Percentiles rank a stretch among this genome's conserved stretches.
These are phyloP conservation scores for Chromoteleia sp. DNA, from an alignment of 2,888 invertebrate species.

Conservation along the genomic window DNA sequence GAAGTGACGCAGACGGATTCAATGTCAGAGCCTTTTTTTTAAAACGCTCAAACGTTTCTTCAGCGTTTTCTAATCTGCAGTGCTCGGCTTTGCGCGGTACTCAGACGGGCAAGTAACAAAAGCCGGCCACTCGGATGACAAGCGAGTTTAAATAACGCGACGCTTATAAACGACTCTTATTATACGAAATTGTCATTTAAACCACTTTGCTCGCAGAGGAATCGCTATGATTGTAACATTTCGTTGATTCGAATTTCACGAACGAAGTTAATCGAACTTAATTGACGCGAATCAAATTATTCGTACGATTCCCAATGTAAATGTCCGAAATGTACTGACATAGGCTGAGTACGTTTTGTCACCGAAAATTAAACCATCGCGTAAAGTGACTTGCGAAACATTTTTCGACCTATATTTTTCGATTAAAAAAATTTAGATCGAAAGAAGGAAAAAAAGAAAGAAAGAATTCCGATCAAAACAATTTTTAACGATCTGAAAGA, in stretches of 20 bases:
- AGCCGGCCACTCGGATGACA: constrained; percentile 21
- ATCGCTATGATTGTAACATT: constrained; percentile 35
- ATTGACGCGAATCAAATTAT: constrained; percentile 4
- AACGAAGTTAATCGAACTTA: constrained; percentile 9
- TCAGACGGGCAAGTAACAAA: constrained; percentile 19
- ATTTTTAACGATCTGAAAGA: too few relatives aligned
- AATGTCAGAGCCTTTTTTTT: constrained; percentile 16
- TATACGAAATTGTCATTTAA: constrained; percentile 41
- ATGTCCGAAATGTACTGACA: too few relatives aligned
- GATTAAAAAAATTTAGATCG: too few relatives aligned
- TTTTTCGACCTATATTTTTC: too few relatives aligned
- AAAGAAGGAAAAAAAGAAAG: too few relatives aligned
- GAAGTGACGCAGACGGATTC: constrained; percentile 11
- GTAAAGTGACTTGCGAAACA: too few relatives aligned
- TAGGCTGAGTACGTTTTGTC: too few relatives aligned
- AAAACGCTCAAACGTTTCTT: background rate
- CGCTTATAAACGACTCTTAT: constrained; percentile 36
- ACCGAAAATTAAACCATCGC: too few relatives aligned
- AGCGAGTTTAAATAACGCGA: constrained; percentile 40
- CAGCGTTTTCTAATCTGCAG: background rate
- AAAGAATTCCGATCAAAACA: too few relatives aligned
- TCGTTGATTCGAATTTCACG: constrained; percentile 21
- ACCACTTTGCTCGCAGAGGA: constrained; percentile 26
- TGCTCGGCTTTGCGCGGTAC: background rate
- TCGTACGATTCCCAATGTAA: too few relatives aligned